Evolutionary conservation across 2,113 vertebrate genomes (phyloP), one percentile per base, ranked within the genome.

Genomic region (Glareola pratincola): DNA sequence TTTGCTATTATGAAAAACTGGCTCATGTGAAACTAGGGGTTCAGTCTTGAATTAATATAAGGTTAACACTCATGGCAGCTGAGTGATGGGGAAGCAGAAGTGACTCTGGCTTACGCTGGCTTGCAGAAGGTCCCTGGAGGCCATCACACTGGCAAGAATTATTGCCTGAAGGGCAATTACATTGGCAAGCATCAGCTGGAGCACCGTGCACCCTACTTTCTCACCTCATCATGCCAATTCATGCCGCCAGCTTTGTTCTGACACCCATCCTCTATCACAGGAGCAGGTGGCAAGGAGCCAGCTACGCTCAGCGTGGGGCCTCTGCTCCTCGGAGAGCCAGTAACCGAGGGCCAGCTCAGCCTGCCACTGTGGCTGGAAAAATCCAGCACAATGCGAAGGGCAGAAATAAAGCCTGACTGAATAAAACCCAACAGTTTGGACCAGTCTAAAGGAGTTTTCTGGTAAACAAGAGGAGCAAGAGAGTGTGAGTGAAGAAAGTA

Each of bases 131-230:
- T 89, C 94, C 87, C 91, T 88, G 59, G 97, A 69, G 89, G 62
- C 62, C 74, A n/a, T 59, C 77, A 50, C 62, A 47, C 71, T 95
- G 95, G 95, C 92, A 95, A 62, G 80, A 95, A 83, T 95, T 94
- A 94, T 94, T 95, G 96, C 92, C 86, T 95, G 92, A 96, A 94
- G 97, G 95, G 94, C 89, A 95, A 97, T 96, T 97, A 95, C 92
- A 85, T 91, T 92, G 94, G 94, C 94, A 96, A 96, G 97, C 95
- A 92, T 97, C 95, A 97, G 94, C 97, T 96, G 97, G 96, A 92
- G 84, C 78, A 54, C 74, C 0, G 9, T 74, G 91, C 94, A 94
- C 85, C 86, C 96, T 87, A 87, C 92, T 89, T 96, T 89, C 87
- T 97, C 96, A 92, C 96, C 92, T 94, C 94, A 93, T 94, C 92